Conservation (phyloP, 2,113 vertebrate genomes). For the Formicarius rufipectus region DNA sequence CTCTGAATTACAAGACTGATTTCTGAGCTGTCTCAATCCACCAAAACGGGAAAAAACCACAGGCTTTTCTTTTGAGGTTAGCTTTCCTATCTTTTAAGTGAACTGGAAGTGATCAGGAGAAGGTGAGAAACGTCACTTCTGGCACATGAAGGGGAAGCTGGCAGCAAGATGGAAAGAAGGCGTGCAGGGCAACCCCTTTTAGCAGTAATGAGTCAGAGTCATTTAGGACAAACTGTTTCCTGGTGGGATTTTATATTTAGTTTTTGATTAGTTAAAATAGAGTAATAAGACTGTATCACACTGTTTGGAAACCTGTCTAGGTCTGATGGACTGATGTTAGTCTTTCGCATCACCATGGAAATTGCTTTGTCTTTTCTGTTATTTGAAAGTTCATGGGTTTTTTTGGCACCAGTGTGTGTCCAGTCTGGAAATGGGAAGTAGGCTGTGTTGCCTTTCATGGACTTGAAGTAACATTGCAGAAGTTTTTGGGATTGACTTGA, state of each 20-base stretch:
- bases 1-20: not conserved
- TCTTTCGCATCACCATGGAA: not conserved
- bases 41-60: fast-evolving
- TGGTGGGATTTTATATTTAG: not conserved
- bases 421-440: not conserved
- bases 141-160: not conserved
- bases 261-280: not conserved
- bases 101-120: not conserved
- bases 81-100: not conserved
- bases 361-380: not conserved
- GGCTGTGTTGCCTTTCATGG: not conserved
- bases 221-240: not conserved
- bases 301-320: not conserved
- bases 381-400: not conserved
- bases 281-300: not conserved
- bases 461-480: not conserved
- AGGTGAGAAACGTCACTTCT: not conserved
- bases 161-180: not conserved
- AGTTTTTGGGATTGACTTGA: not conserved
- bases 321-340: not conserved
- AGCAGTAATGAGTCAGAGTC: not conserved
- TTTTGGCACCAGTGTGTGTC: not conserved
- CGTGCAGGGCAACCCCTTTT: not conserved
- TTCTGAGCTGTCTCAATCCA: not conserved
- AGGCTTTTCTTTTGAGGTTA: not conserved